Conservation (phyloP, 2,797 vertebrate species). For the Eremophila alpestris region DNA sequence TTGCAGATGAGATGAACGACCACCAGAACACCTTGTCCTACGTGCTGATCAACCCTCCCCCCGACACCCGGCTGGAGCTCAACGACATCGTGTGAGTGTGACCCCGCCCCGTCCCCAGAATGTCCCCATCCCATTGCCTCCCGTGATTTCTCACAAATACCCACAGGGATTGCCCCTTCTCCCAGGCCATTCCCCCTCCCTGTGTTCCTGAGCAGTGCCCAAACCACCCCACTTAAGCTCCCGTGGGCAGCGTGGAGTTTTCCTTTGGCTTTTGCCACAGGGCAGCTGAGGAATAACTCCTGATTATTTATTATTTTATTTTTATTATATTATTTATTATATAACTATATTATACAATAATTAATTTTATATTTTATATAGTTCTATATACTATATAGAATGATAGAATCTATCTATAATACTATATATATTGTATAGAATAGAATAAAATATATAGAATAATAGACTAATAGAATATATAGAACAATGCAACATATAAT, state of each 20-base stretch:
- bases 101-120: fast-evolving
- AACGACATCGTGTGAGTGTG: slow-evolving; percentile 91
- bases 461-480: no score
- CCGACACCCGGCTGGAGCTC: slow-evolving; percentile 93
- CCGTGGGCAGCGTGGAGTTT: fast-evolving
- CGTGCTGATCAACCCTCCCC: slow-evolving; percentile 95
- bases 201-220: fast-evolving
- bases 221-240: fast-evolving
- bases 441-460: no score
- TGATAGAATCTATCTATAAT: no score
- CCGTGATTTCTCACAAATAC: fast-evolving
- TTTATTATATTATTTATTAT: no score
- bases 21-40: slow-evolving; percentile 98
- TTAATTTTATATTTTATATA: no score
- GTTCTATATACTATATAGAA: no score
- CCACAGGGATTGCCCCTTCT: fast-evolving
- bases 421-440: no score
- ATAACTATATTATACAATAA: no score
- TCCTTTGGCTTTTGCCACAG: neutral
- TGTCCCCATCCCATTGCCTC: fast-evolving
- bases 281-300: neutral
- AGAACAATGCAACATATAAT: no score
- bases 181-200: neutral
- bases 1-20: slow-evolving; percentile 96
- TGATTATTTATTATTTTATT: neutral